A percentile compares a stretch with the other conserved stretches of the same genome.
Evolutionary conservation across 2,888 invertebrate species (phyloP).

Genomic region (Diaprepes abbreviatus): DNA sequence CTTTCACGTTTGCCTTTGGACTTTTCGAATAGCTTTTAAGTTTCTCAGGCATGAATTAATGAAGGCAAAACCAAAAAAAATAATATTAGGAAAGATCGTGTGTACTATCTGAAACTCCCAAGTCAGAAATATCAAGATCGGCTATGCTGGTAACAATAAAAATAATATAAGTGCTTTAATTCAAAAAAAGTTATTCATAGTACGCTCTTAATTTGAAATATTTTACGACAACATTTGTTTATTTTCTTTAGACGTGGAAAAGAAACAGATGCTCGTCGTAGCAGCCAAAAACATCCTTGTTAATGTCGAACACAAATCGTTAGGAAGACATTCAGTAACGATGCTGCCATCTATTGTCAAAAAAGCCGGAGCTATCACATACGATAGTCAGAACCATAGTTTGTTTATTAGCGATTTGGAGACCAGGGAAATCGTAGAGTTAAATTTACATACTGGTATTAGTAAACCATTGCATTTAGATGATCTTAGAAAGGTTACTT

Average conservation of each 20-base stretch:
- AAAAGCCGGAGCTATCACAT: slow-evolving; percentile 76
- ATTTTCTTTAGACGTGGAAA: slow-evolving; percentile 61
- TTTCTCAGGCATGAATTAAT: no score
- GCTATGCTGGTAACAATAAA: no score
- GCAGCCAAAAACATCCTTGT: slow-evolving; percentile 73
- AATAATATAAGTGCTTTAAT: no score
- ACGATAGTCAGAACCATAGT: slow-evolving; percentile 69
- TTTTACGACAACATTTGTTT: no score
- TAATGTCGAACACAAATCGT: slow-evolving; percentile 74
- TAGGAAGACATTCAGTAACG: slow-evolving; percentile 76
- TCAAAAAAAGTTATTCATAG: no score
- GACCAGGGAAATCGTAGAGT: slow-evolving; percentile 67
- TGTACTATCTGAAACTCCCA: no score
- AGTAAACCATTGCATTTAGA: slow-evolving; percentile 62
- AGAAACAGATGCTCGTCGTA: slow-evolving; percentile 71
- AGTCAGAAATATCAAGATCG: no score
- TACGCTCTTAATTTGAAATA: no score
- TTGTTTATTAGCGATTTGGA: slow-evolving; percentile 70
- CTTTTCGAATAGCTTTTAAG: no score
- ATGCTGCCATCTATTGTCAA: slow-evolving; percentile 64
- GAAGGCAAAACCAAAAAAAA: no score
- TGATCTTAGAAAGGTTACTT: slow-evolving; percentile 70
- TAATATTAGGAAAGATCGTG: no score
- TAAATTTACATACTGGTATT: slow-evolving; percentile 62
- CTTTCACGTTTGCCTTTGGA: no score